Conservation (phyloP, 2,888 invertebrate genomes). For the Drosophila trichaetosa region DNA sequence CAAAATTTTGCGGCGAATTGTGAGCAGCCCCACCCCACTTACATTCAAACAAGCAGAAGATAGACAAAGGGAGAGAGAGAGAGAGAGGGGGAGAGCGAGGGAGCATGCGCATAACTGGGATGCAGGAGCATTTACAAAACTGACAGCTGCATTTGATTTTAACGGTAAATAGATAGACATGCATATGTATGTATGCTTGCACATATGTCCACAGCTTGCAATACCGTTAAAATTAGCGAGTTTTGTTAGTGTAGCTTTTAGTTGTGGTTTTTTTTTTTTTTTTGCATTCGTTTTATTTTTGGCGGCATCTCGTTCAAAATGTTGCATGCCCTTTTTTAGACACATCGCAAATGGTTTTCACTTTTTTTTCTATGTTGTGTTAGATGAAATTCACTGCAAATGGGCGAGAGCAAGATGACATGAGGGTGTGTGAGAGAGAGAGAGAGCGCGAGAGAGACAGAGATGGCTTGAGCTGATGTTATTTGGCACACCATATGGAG, state of each 20-base stretch:
- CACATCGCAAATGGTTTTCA: slow-evolving; percentile 53
- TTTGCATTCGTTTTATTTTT: slow-evolving; percentile 35
- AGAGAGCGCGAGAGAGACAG: slow-evolving; percentile 9
- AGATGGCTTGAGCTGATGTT: slow-evolving; percentile 4
- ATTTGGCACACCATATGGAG: slow-evolving; percentile 25
- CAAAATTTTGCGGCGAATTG: slow-evolving; percentile 67
- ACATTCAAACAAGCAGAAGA: slow-evolving; percentile 1
- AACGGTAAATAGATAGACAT: slow-evolving; percentile 43
- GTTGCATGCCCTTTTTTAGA: slow-evolving; percentile 61
- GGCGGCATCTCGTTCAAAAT: slow-evolving; percentile 35
- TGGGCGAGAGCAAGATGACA: slow-evolving; percentile 9
- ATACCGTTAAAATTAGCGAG: slow-evolving; percentile 50
- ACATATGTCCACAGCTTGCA: slow-evolving; percentile 18
- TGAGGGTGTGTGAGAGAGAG: not conserved
- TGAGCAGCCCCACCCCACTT: slow-evolving; percentile 19
- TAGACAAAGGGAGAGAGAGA: not conserved
- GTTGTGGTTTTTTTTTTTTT: slow-evolving; percentile 15
- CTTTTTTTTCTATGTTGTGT: slow-evolving; percentile 45
- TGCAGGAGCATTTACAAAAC: slow-evolving; percentile 34
- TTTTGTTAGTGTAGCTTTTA: slow-evolving; percentile 34
- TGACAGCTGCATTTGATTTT: slow-evolving; percentile 60
- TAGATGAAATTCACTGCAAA: slow-evolving; percentile 24
- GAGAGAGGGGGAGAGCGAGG: not conserved
- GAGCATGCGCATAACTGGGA: slow-evolving; percentile 17
- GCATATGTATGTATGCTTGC: slow-evolving; percentile 8